phyloP scores from a whole-genome alignment of 2,888 invertebrate species.

The Patella depressa region DNA sequence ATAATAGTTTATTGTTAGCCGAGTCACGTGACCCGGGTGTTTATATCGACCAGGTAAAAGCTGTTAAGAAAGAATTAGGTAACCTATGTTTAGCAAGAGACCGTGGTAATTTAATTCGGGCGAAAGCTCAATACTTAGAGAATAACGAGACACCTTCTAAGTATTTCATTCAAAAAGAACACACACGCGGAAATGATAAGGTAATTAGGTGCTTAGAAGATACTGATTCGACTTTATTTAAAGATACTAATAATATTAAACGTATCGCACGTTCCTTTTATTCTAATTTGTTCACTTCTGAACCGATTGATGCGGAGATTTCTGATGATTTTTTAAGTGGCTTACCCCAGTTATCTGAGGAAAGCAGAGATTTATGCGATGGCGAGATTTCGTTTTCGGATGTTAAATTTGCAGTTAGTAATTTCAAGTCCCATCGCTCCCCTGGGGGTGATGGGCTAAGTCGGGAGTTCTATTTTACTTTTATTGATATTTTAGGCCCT shows the following conservation, averaged over 20 bases:
- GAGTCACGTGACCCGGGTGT: background rate
- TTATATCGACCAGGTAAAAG: background rate
- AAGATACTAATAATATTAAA: slow-evolving; percentile 3
- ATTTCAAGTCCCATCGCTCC: background rate
- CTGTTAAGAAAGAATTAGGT: slow-evolving; percentile 2
- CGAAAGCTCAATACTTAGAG: slow-evolving; percentile 4
- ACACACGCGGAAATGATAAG: background rate
- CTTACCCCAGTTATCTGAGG: background rate
- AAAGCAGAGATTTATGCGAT: background rate
- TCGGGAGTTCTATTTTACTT: background rate
- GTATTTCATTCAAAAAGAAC: background rate
- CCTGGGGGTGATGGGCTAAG: background rate
- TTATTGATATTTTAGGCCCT: background rate
- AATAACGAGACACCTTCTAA: background rate
- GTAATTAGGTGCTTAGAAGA: background rate
- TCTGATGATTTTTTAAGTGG: background rate
- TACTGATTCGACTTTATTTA: background rate
- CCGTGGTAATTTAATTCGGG: background rate
- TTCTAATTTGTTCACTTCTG: background rate
- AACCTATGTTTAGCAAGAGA: background rate
- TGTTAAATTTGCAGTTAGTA: background rate
- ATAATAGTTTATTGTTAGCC: background rate
- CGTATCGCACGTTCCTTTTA: background rate
- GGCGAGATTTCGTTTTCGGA: background rate
- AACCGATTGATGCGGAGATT: background rate